Evolutionary conservation across 2,113 vertebrate species (phyloP).

Genomic region (Poeciliopsis turrubarensis): DNA sequence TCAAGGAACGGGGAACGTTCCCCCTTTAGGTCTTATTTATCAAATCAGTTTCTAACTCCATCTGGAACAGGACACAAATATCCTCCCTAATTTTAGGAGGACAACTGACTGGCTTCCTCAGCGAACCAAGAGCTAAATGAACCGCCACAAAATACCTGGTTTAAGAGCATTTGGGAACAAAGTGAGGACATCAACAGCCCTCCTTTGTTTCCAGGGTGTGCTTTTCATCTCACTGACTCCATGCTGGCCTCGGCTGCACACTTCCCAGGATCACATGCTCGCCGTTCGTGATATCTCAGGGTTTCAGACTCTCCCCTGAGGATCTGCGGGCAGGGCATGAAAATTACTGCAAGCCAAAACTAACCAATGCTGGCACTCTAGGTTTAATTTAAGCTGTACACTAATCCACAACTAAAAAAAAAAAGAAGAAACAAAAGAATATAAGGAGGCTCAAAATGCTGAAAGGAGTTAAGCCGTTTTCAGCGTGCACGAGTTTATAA

Average conservation of each 20-base stretch:
- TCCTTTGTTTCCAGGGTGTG: slow-evolving; percentile 57
- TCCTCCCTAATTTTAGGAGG: not conserved
- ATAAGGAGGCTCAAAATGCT: slow-evolving; percentile 24
- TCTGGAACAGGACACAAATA: not conserved
- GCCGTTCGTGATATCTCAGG: slow-evolving; percentile 70
- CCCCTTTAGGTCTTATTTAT: not conserved
- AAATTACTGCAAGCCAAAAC: slow-evolving; percentile 70
- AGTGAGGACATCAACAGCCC: slow-evolving; percentile 45
- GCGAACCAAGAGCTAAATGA: slow-evolving; percentile 2
- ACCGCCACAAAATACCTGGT: slow-evolving; percentile 7
- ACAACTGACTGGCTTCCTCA: slow-evolving; percentile 11
- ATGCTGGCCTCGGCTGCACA: slow-evolving; percentile 66
- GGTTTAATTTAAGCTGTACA: slow-evolving; percentile 35
- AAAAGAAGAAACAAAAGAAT: slow-evolving; percentile 15
- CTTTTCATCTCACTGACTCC: slow-evolving; percentile 65
- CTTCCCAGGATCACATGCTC: slow-evolving; percentile 68
- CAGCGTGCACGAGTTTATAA: slow-evolving; percentile 13
- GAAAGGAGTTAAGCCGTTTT: slow-evolving; percentile 32
- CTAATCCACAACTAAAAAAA: slow-evolving; percentile 40
- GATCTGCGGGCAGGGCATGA: slow-evolving; percentile 65
- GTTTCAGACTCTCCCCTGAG: slow-evolving; percentile 72
- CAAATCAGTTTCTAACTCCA: not conserved
- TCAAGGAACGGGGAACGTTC: not conserved
- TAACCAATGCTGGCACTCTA: slow-evolving; percentile 58
- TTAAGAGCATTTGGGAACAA: slow-evolving; percentile 33